phyloP scores from a whole-genome alignment of 2,113 vertebrate genomes.

The Edolisoma coerulescens region DNA sequence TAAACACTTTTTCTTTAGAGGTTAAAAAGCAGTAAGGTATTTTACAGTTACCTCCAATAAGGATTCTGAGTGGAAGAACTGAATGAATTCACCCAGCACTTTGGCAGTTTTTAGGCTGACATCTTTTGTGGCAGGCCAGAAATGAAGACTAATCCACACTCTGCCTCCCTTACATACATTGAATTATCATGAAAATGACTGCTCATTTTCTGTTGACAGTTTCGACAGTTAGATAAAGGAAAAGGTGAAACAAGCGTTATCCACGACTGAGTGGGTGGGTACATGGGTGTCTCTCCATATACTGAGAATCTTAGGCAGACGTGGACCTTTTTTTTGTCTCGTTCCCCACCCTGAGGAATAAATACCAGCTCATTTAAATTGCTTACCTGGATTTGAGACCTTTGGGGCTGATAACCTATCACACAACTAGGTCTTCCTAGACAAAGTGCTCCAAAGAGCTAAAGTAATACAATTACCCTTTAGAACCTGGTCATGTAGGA shows the following conservation, averaged over 20 bases:
- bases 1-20: neutral
- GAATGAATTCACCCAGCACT: neutral
- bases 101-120: neutral
- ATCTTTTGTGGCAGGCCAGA: neutral
- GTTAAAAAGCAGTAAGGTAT: neutral
- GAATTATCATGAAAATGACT: neutral
- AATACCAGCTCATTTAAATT: neutral
- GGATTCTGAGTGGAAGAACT: neutral
- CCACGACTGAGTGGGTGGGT: neutral
- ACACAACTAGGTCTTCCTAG: neutral
- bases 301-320: neutral
- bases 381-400: neutral
- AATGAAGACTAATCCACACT: neutral
- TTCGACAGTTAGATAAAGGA: neutral
- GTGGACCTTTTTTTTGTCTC: neutral
- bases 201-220: neutral
- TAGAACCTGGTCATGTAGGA: neutral
- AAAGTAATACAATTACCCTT: neutral
- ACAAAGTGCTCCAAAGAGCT: neutral
- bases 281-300: neutral
- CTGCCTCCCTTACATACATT: neutral
- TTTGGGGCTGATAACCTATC: neutral
- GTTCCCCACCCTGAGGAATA: neutral
- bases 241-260: neutral
- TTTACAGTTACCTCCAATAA: neutral